phyloP scores from a whole-genome alignment of 2,888 invertebrate species.

The Drosophila setosimentum region DNA sequence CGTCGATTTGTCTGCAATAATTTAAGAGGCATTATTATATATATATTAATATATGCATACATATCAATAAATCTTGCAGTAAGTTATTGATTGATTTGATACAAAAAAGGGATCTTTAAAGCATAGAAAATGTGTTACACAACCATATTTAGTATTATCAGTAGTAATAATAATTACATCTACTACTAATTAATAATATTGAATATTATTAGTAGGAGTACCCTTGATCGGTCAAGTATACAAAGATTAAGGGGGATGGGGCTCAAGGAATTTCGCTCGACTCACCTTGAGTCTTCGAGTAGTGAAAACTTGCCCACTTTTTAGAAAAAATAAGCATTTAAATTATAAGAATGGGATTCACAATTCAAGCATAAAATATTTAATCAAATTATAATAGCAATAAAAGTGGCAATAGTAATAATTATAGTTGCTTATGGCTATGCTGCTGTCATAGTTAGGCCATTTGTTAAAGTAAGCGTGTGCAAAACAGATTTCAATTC shows the following conservation, averaged over 20 bases:
- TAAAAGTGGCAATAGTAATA: neutral
- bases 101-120: neutral
- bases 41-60: neutral
- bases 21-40: neutral
- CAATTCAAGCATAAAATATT: neutral
- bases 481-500: neutral
- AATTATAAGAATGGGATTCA: constrained; percentile 13
- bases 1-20: constrained; percentile 95
- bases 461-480: neutral
- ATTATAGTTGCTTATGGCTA: neutral
- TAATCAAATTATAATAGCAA: neutral
- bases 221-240: neutral
- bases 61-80: neutral
- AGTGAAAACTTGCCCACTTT: constrained; percentile 61
- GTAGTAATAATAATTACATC: too few species aligned
- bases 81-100: neutral
- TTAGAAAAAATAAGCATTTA: constrained; percentile 28
- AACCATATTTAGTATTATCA: neutral
- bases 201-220: neutral
- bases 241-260: neutral
- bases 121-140: neutral
- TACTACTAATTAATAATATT: too few species aligned
- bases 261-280: constrained; percentile 7
- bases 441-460: neutral
- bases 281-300: constrained; percentile 63